These are phyloP conservation scores for Hydropotes inermis DNA, from an alignment of 2,113 vertebrate species.

Conservation along the genomic window DNA sequence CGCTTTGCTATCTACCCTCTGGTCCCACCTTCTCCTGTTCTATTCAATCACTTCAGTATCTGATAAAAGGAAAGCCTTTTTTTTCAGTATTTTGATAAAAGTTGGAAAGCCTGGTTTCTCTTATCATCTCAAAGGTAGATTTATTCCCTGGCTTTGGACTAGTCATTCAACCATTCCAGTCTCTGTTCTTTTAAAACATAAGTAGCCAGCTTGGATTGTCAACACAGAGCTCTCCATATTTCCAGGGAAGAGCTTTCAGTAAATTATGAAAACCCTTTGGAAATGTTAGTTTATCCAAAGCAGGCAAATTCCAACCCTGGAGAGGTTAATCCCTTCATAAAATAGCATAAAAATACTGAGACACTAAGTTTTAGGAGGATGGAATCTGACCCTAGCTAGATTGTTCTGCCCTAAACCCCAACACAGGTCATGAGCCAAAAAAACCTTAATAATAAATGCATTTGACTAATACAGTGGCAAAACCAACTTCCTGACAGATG, in stretches of 20 bases:
- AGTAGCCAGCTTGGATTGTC: background rate
- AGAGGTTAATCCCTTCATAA: constrained; percentile 47
- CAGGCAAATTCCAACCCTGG: constrained; percentile 48
- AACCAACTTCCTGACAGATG: background rate
- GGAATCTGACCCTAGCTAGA: background rate
- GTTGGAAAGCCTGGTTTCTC: constrained; percentile 8
- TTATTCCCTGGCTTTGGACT: background rate
- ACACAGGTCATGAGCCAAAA: background rate
- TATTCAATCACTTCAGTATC: background rate
- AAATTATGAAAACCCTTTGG: constrained; percentile 6
- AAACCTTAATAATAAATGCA: background rate
- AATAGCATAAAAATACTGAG: constrained; percentile 20
- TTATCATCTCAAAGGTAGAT: constrained; percentile 22
- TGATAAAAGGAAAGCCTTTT: background rate
- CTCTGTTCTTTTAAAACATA: constrained; percentile 24
- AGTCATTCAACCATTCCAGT: constrained; percentile 20
- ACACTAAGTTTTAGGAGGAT: background rate
- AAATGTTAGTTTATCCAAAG: constrained; percentile 24
- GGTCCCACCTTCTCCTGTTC: background rate
- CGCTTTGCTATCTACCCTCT: background rate
- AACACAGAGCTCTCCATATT: background rate
- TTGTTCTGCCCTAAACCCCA: background rate
- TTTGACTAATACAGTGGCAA: constrained; percentile 25
- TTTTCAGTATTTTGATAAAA: background rate
- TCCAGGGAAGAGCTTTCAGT: background rate